A percentile compares a stretch with the other conserved stretches of the same genome.
phyloP scores from a whole-genome alignment of 2,888 invertebrate genomes.

The Schrankia costaestrigalis region DNA sequence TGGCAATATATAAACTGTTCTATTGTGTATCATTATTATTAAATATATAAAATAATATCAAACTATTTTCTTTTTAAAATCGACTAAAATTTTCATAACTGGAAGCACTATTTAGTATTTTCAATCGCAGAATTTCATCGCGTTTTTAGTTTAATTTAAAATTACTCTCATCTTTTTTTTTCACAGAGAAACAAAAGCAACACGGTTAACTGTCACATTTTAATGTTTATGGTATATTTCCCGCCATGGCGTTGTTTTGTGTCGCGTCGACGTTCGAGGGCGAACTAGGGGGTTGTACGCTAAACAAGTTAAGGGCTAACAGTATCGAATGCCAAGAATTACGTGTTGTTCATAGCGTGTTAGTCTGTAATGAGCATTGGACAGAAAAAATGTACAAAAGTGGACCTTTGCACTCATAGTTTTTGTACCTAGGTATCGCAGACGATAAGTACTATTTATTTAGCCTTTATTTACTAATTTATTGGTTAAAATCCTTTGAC shows the following conservation, averaged over 20 bases:
- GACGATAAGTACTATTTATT: no score
- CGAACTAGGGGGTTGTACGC: conserved; percentile 56
- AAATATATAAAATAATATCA: conserved; percentile 8
- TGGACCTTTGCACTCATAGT: conserved; percentile 23
- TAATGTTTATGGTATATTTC: conserved; percentile 37
- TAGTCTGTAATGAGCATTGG: conserved; percentile 44
- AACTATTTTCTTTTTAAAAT: conserved; percentile 6
- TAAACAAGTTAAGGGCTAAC: conserved; percentile 59
- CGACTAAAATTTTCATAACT: conserved; percentile 3
- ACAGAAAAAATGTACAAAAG: conserved; percentile 37
- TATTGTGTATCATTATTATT: conserved; percentile 65
- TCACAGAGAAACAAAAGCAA: conserved; percentile 17
- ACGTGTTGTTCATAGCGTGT: conserved; percentile 46
- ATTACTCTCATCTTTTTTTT: conserved; percentile 15
- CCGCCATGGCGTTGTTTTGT: conserved; percentile 50
- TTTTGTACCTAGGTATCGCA: conserved; percentile 21
- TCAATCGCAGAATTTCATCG: conserved; percentile 4
- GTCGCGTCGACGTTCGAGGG: conserved; percentile 59
- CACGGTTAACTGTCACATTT: conserved; percentile 18
- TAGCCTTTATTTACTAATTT: conserved; percentile 15
- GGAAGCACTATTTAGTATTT: conserved; percentile 15
- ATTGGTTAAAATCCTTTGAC: conserved; percentile 4
- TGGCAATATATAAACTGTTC: conserved; percentile 74
- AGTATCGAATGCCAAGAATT: conserved; percentile 60
- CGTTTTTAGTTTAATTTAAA: conserved; percentile 4